Base-by-base conservation (phyloP, 2,888 invertebrate genomes). In the Zhuqinia jingwanae region DNA sequence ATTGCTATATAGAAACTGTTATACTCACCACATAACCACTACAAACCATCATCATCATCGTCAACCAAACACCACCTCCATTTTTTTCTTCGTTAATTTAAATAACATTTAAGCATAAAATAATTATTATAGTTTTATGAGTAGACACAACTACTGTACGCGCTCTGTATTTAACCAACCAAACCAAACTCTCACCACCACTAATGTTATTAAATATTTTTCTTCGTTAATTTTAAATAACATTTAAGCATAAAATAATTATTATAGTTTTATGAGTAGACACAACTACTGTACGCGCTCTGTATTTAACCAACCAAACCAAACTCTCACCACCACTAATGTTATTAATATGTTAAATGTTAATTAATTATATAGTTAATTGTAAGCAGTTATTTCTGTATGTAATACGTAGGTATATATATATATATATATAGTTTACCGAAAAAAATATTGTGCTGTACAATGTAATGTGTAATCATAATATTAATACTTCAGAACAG, bases 311-410 rank as follows among this genome's bases (percentile, higher is more conserved):
- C 13, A 63, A 63, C 63, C 63, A 47, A 47, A 47, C 70, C n/a
- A 13, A 70, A 70, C 70, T 45, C 70, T 70, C 70, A 70, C 70
- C 70, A 70, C 70, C 70, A 70, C 70, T 70, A 70, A 70, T 70
- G 45, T 22, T 70, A 70, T 70, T 45, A 25, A 13, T 42, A 68
- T n/a, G n/a, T n/a, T n/a, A 50, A 25, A 22, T 45, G 27, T 2
- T 70, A 70, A 45, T 70, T 70, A 70, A 36, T 36, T 36, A 63
- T n/a, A n/a, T n/a, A n/a, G n/a, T n/a, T n/a, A 25, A 1, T 13
- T 60, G 3, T 60, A 60, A 27, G 25, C 36, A 36, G 36, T 36
- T 17, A n/a, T 13, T 53, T 8, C 11, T 65, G 30, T 65, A 27
- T 65, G 6, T 65, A 3, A 42, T 27, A 22, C 2, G 60, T 60